Conservation (phyloP, 2,797 vertebrate species). For the Macropus fuliginosus region DNA sequence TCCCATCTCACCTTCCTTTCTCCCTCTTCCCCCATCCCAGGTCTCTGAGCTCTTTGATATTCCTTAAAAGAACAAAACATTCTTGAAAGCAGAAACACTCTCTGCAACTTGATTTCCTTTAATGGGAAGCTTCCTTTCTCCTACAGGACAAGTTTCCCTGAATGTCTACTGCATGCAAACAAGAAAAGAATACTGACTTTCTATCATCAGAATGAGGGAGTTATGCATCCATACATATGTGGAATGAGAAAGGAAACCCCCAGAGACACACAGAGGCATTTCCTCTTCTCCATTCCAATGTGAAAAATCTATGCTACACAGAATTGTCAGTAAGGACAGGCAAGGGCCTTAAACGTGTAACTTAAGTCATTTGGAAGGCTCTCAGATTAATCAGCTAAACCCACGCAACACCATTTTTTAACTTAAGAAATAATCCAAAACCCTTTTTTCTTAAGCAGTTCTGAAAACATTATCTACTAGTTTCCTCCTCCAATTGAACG, state of each 20-base stretch:
- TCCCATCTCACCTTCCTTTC: not conserved
- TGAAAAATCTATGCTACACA: slow-evolving; percentile 39
- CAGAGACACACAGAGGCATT: not conserved
- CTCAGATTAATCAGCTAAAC: slow-evolving; percentile 78
- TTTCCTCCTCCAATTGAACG: slow-evolving; percentile 59
- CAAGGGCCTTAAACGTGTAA: slow-evolving; percentile 65
- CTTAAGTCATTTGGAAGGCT: slow-evolving; percentile 65
- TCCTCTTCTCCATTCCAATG: slow-evolving; percentile 63
- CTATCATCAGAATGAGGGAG: not conserved
- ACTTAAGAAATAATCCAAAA: slow-evolving; percentile 71
- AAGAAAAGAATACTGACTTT: slow-evolving; percentile 18
- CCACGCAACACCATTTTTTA: slow-evolving; percentile 63
- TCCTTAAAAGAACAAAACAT: not conserved
- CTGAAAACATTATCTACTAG: slow-evolving; percentile 60
- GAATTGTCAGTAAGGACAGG: not conserved
- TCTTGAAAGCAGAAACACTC: not conserved
- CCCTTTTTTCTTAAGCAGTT: slow-evolving; percentile 71
- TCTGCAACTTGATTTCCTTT: not conserved
- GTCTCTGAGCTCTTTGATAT: not conserved
- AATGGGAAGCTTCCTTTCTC: rapidly evolving
- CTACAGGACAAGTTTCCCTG: slow-evolving; percentile 39
- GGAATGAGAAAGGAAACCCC: not conserved
- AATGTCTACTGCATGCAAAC: slow-evolving; percentile 24
- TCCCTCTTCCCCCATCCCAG: not conserved
- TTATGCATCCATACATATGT: not conserved